A percentile compares a stretch with the other conserved stretches of the same genome.
Evolutionary conservation across 2,888 invertebrate species (phyloP).

Genomic region (Leptinotarsa rubiginosa): DNA sequence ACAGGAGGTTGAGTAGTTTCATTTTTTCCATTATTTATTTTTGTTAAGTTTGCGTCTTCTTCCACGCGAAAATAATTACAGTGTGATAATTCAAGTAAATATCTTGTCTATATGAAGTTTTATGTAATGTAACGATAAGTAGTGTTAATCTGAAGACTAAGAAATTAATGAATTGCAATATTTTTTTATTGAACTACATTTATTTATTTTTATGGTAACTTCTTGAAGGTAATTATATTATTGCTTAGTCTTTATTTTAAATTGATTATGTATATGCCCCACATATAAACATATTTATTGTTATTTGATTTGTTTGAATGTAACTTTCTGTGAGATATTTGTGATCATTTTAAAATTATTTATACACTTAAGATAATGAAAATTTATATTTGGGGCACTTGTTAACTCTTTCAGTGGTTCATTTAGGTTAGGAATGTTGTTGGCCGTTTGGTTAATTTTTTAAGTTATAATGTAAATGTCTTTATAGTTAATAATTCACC

Average conservation of each 20-base stretch:
- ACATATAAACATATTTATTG: slow-evolving; percentile 16
- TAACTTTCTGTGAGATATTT: slow-evolving; percentile 4
- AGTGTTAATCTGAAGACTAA: too few species aligned
- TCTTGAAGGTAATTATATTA: background rate
- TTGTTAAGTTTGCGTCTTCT: too few species aligned
- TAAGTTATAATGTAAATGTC: background rate
- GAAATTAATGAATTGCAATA: background rate
- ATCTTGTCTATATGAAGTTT: too few species aligned
- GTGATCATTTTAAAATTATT: slow-evolving; percentile 21
- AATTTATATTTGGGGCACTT: slow-evolving; percentile 27
- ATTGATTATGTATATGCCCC: slow-evolving; percentile 22
- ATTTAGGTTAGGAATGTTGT: background rate
- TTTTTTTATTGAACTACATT: background rate
- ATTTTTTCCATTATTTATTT: too few species aligned
- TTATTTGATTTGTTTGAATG: background rate
- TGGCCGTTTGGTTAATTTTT: too few species aligned
- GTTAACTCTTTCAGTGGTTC: slow-evolving; percentile 2
- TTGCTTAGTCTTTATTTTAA: background rate
- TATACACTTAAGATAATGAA: slow-evolving; percentile 9
- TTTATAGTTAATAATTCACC: background rate
- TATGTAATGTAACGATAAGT: too few species aligned
- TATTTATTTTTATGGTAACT: background rate
- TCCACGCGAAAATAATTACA: too few species aligned
- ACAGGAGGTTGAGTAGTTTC: too few species aligned
- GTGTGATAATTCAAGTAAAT: too few species aligned